Conservation (phyloP, 2,888 invertebrate species). For the Perizoma affinitatum region DNA sequence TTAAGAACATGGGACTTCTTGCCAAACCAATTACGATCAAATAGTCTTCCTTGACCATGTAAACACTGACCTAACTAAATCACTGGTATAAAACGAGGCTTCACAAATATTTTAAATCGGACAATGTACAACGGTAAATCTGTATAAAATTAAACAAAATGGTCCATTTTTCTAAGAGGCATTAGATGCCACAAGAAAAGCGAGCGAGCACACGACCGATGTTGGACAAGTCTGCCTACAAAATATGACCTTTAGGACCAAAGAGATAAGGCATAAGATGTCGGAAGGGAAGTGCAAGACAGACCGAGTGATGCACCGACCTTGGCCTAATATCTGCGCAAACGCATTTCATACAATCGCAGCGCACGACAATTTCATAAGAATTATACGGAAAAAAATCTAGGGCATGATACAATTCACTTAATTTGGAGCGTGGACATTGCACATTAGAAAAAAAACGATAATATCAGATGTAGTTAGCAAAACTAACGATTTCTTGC, state of each 20-base stretch:
- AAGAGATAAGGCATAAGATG: conserved; percentile 6
- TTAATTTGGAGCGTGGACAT: conserved; percentile 8
- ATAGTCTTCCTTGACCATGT: conserved; percentile 51
- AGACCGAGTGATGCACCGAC: conserved; percentile 39
- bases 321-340: conserved; percentile 71
- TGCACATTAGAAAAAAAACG: conserved; percentile 9
- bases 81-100: conserved; percentile 15
- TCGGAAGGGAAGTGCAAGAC: conserved; percentile 16
- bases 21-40: conserved; percentile 19
- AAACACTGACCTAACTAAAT: conserved; percentile 36
- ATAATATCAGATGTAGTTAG: not conserved
- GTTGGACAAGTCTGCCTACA: not conserved
- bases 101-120: conserved; percentile 14
- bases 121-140: conserved; percentile 5
- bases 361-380: conserved; percentile 53
- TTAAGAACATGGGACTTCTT: conserved; percentile 5
- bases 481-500: conserved; percentile 1
- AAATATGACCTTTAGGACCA: conserved; percentile 11
- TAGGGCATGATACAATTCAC: conserved; percentile 48
- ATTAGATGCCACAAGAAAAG: not conserved
- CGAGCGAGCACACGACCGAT: not conserved
- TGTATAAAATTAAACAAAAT: not conserved
- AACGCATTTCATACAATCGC: conserved; percentile 57
- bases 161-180: not conserved
- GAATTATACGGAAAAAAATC: conserved; percentile 62